Percentiles rank a stretch among this genome's conserved stretches.
Conservation (phyloP, 2,888 invertebrate genomes). For the Xanthorhoe designata region DNA sequence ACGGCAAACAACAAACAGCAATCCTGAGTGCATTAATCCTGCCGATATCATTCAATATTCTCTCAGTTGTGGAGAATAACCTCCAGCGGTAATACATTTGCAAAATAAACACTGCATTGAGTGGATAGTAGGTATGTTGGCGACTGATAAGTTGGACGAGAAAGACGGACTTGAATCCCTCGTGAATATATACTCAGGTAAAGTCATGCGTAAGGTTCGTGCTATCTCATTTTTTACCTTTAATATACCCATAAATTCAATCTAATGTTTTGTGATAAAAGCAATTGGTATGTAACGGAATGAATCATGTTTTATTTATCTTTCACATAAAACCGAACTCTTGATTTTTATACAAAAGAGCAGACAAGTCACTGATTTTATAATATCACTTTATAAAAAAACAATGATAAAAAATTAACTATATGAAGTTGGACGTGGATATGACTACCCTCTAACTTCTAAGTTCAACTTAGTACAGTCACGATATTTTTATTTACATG, state of each 20-base stretch:
- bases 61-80: conserved; percentile 38
- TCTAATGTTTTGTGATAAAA: background rate
- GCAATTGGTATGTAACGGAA: background rate
- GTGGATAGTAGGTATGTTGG: conserved; percentile 19
- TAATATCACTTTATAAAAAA: no score
- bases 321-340: background rate
- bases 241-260: background rate
- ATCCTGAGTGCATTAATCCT: conserved; percentile 42
- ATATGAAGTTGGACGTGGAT: no score
- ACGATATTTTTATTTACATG: no score
- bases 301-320: background rate
- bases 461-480: no score
- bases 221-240: background rate
- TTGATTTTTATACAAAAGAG: background rate
- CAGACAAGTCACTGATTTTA: no score
- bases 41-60: conserved; percentile 33
- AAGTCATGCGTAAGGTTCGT: background rate
- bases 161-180: conserved; percentile 13
- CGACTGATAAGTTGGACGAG: conserved; percentile 3
- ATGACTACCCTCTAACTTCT: no score
- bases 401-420: no score
- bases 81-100: conserved; percentile 26
- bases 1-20: conserved; percentile 36
- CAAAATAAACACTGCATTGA: conserved; percentile 9
- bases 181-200: conserved; percentile 27